phyloP scores from a whole-genome alignment of 2,888 invertebrate species.

The Diadromus collaris region DNA sequence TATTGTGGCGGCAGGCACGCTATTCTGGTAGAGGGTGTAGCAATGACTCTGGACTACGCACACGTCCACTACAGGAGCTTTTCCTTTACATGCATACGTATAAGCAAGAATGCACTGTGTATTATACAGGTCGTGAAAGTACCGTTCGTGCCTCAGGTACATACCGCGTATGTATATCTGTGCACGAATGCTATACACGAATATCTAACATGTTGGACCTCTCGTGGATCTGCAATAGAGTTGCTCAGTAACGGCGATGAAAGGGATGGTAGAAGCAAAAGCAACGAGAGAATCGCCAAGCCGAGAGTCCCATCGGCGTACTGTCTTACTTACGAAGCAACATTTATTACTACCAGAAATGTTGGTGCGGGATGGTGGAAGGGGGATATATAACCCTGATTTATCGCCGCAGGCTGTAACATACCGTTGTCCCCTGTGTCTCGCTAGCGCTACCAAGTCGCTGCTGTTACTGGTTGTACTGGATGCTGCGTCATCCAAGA shows the following conservation, averaged over 20 bases:
- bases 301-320: conserved; percentile 44
- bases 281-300: conserved; percentile 41
- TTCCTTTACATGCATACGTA: conserved; percentile 15
- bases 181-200: conserved; percentile 40
- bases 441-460: conserved; percentile 47
- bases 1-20: conserved; percentile 49
- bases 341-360: conserved; percentile 46
- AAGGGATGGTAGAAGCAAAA: conserved; percentile 37
- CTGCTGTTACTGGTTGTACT: conserved; percentile 21
- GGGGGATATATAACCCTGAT: conserved; percentile 47
- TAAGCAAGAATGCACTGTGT: background rate
- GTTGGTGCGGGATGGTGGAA: conserved; percentile 19
- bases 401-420: conserved; percentile 42
- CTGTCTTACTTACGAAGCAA: conserved; percentile 56
- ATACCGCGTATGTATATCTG: background rate
- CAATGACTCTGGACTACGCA: conserved; percentile 37
- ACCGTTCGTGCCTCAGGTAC: conserved; percentile 1
- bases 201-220: conserved; percentile 35
- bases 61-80: conserved; percentile 36
- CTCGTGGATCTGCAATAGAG: conserved; percentile 29
- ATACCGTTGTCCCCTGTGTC: conserved; percentile 50
- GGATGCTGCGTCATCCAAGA: conserved; percentile 42
- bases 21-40: conserved; percentile 26
- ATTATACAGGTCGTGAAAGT: background rate
- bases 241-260: conserved; percentile 30